phyloP scores from a whole-genome alignment of 2,888 invertebrate genomes.

The Rotaria socialis region DNA sequence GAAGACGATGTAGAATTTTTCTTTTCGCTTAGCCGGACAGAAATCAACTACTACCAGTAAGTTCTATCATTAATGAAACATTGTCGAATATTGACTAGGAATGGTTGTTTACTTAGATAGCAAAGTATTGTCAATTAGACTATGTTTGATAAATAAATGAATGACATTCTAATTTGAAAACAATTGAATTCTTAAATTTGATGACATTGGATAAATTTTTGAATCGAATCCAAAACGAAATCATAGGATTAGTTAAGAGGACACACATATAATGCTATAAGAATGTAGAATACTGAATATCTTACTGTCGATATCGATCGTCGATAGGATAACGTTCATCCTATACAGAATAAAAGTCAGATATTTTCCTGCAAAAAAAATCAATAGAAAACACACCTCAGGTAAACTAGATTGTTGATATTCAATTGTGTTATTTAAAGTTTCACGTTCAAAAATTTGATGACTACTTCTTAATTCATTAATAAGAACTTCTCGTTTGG shows the following conservation, averaged over 20 bases:
- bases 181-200: no score
- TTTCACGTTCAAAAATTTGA: neutral
- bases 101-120: no score
- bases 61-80: no score
- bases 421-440: neutral
- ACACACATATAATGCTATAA: neutral
- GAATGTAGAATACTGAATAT: neutral
- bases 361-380: neutral
- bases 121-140: no score
- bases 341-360: neutral
- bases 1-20: neutral
- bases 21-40: neutral
- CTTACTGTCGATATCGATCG: conserved; percentile 36
- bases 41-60: neutral
- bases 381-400: neutral
- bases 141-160: no score
- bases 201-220: neutral
- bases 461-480: neutral
- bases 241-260: neutral
- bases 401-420: neutral
- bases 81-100: no score
- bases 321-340: neutral
- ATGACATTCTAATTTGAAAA: neutral
- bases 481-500: neutral
- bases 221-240: neutral